Base-by-base conservation (phyloP, 1,140 invertebrate species). In the Atta colombica region DNA sequence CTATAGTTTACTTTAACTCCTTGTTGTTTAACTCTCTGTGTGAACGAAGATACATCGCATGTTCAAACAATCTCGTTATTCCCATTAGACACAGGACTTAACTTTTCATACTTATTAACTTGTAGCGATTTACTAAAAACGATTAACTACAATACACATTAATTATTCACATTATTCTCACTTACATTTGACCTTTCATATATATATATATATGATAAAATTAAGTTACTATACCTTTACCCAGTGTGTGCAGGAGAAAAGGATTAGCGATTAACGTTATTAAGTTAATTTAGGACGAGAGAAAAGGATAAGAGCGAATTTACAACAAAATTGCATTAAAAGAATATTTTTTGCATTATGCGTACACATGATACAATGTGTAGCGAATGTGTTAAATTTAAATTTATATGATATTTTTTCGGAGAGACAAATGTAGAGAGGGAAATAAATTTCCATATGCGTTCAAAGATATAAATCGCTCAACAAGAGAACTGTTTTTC, bases 41-140 rank as follows among this genome's bases (percentile, higher is more conserved):
- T 4, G 25, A 31, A 82, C 66, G 55, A 61, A 75, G 39, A 84
- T 18, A 16, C 7, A 82, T 82, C 68, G 39, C 39, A 16, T 49
- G 35, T 45, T 49, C 21, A 21, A 53, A 49, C 55, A 51, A 75
- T 84, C 39, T 74, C 55, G 58, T 58, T 58, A 71, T 51, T 45
- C 14, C 1, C 35, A n/a, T 81, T 45, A 49, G 39, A 60, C 69
- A 6, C n/a, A 5, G 25, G 45, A 39, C 39, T 61, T 72, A 80
- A 60, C 55, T 25, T 72, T 49, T 61, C 21, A 45, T 18, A 21
- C 18, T 21, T 16, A 4, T 72, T 49, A 81, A 58, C 51, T 14
- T 18, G 65, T 18, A 49, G 45, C 45, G 10, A 82, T 74, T 49
- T 74, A 72, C 12, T 61, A 21, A 49, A 61, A 5, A 72, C 65